phyloP scores from a whole-genome alignment of 2,888 invertebrate species.

The Microctonus brassicae region DNA sequence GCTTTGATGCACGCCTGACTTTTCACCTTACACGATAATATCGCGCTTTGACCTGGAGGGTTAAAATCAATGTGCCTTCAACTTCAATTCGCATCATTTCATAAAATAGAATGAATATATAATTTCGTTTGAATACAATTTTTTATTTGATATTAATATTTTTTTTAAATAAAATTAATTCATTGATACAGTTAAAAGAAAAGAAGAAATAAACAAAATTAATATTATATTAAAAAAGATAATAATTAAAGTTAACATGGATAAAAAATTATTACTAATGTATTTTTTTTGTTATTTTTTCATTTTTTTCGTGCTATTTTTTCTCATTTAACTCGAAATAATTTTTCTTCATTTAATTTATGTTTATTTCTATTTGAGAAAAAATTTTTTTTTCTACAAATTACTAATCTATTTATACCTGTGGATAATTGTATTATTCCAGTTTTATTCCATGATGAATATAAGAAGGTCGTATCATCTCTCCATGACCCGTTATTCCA shows the following conservation, averaged over 20 bases:
- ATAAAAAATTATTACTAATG: too few species aligned
- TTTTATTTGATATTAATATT: background rate
- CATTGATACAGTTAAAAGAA: too few species aligned
- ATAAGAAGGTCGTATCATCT: background rate
- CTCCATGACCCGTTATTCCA: background rate
- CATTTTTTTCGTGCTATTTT: too few species aligned
- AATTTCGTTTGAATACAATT: background rate
- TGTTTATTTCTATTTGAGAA: background rate
- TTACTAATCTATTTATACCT: too few species aligned
- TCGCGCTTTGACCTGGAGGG: background rate
- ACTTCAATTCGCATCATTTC: background rate
- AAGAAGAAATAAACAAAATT: too few species aligned
- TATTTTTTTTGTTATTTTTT: too few species aligned
- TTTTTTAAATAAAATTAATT: too few species aligned
- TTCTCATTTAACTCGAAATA: background rate
- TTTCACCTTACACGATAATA: conserved; percentile 20
- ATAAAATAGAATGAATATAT: background rate
- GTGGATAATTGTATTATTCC: too few species aligned
- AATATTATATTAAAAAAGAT: too few species aligned
- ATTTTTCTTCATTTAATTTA: background rate
- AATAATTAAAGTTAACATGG: too few species aligned
- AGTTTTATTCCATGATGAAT: background rate
- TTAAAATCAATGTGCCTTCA: background rate
- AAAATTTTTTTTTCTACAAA: background rate
- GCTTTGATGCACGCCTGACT: conserved; percentile 22